phyloP scores from a whole-genome alignment of 2,888 invertebrate species.

The Autographa gamma region DNA sequence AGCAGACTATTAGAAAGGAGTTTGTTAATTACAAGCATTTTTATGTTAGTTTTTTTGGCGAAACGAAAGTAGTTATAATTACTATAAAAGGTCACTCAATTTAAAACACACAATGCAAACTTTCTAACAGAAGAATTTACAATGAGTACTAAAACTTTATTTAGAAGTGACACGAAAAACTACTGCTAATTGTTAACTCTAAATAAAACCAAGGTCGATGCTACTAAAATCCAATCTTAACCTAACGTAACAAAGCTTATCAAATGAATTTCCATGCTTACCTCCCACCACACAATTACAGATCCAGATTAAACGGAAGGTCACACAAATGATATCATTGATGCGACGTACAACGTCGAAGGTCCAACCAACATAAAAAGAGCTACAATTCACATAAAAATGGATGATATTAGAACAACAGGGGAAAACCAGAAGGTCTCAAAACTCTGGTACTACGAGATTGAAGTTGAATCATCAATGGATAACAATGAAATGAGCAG shows the following conservation, averaged over 20 bases:
- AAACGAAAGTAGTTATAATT: not conserved
- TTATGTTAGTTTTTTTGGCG: not conserved
- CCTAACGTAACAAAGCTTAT: constrained; percentile 63
- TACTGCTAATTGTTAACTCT: too few relatives aligned
- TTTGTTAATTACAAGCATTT: constrained; percentile 11
- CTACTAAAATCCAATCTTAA: constrained; percentile 48
- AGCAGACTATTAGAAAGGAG: constrained; percentile 18
- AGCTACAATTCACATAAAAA: constrained; percentile 50
- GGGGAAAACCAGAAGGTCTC: constrained; percentile 62
- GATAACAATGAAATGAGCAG: constrained; percentile 70
- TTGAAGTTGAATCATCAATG: constrained; percentile 71
- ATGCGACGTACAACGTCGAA: constrained; percentile 57
- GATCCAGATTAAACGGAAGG: constrained; percentile 78
- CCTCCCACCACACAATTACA: constrained; percentile 66
- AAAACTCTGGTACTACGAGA: constrained; percentile 61
- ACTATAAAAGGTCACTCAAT: constrained; percentile 6
- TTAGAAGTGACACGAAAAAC: constrained; percentile 3
- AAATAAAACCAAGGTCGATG: constrained; percentile 2
- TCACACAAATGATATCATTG: constrained; percentile 78
- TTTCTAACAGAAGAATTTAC: constrained; percentile 33
- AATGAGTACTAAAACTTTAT: constrained; percentile 41
- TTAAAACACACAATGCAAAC: constrained; percentile 29
- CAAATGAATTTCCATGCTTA: constrained; percentile 68
- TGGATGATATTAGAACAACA: constrained; percentile 26
- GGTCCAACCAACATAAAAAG: constrained; percentile 65